Evolutionary conservation across 2,113 vertebrate species (phyloP).

Genomic region (Malurus alboscapulatus): DNA sequence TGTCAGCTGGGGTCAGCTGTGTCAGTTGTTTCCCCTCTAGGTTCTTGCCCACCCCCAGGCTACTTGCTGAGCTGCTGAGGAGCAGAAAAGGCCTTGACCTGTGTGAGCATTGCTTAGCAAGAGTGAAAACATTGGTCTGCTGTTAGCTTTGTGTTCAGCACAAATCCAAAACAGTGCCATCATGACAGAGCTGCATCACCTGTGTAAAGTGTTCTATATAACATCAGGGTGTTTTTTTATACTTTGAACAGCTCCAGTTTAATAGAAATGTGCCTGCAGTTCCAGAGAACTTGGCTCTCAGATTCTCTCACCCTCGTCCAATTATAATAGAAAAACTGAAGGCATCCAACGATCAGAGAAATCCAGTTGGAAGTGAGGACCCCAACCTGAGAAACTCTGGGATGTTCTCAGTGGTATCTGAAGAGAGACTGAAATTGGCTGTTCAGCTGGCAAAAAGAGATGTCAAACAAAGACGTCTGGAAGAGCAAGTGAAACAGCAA

Average conservation of each 20-base stretch:
- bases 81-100: background rate
- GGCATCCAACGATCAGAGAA: background rate
- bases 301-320: constrained; percentile 75
- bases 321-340: constrained; percentile 89
- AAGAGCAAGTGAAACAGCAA: constrained; percentile 59
- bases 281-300: constrained; percentile 77
- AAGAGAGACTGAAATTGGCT: constrained; percentile 85
- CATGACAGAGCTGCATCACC: background rate
- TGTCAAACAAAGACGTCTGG: constrained; percentile 73
- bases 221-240: background rate
- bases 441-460: constrained; percentile 87
- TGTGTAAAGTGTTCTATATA: background rate
- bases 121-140: background rate
- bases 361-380: background rate
- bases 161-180: background rate
- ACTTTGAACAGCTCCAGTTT: constrained; percentile 82
- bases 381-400: constrained; percentile 67
- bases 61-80: background rate
- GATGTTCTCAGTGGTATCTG: constrained; percentile 84
- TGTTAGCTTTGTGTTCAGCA: background rate
- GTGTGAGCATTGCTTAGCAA: background rate
- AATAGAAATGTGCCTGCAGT: constrained; percentile 75
- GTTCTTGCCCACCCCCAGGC: background rate
- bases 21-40: background rate
- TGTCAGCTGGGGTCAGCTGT: background rate